phyloP scores from a whole-genome alignment of 2,113 vertebrate species.

The Archilochus colubris region DNA sequence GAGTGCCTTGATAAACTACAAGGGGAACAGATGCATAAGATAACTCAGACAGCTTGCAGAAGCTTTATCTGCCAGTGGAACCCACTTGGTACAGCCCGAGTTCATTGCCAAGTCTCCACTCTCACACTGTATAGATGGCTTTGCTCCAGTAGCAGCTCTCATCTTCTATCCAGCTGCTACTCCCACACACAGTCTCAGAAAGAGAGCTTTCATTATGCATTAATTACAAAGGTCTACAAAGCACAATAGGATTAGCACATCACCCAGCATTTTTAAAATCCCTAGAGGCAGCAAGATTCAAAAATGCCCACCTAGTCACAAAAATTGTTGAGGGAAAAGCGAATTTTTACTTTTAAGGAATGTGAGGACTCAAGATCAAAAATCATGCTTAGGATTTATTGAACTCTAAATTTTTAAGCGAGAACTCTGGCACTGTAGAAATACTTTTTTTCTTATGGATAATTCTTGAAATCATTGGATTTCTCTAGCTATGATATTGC shows the following conservation, averaged over 20 bases:
- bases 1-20: background rate
- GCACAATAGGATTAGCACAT: background rate
- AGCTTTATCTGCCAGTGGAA: conserved; percentile 31
- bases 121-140: background rate
- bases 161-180: conserved; percentile 28
- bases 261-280: background rate
- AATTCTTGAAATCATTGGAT: background rate
- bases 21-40: conserved; percentile 19
- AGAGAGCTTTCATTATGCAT: background rate
- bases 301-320: background rate
- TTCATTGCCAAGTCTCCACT: conserved; percentile 45
- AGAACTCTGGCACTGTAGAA: background rate
- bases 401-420: background rate
- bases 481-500: background rate
- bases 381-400: background rate
- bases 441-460: background rate
- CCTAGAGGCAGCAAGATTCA: background rate
- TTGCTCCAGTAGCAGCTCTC: conserved; percentile 27
- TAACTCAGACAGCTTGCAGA: conserved; percentile 36
- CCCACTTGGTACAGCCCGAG: conserved; percentile 1
- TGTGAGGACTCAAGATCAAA: background rate
- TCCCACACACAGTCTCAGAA: background rate
- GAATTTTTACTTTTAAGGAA: background rate
- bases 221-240: background rate
- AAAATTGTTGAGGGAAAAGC: background rate